Conservation (phyloP, 2,797 vertebrate genomes). For the Spinibarbus caldwelli region DNA sequence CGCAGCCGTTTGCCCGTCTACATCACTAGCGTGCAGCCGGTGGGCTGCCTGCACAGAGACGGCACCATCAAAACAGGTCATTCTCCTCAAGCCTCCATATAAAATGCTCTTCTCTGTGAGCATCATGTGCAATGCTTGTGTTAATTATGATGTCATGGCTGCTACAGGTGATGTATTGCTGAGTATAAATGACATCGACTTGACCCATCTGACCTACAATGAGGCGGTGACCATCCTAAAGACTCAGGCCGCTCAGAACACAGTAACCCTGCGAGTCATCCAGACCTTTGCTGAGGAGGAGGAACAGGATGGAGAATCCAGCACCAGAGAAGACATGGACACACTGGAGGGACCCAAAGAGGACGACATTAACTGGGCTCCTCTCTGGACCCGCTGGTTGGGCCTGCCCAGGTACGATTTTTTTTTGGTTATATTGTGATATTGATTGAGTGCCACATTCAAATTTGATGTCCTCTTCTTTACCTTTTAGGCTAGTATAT, state of each 20-base stretch:
- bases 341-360: slow-evolving; percentile 76
- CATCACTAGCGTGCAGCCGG: slow-evolving; percentile 92
- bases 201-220: slow-evolving; percentile 88
- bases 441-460: not conserved
- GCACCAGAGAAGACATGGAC: slow-evolving; percentile 73
- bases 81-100: not conserved
- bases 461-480: not conserved
- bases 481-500: not conserved
- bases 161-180: slow-evolving; percentile 86
- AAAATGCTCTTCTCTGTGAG: not conserved
- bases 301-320: slow-evolving; percentile 71
- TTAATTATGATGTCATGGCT: slow-evolving; percentile 19
- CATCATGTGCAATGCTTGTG: not conserved
- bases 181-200: slow-evolving; percentile 89
- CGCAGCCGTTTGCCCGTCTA: slow-evolving; percentile 89
- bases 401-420: slow-evolving; percentile 81
- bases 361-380: slow-evolving; percentile 83
- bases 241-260: slow-evolving; percentile 85
- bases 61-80: slow-evolving; percentile 90
- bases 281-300: slow-evolving; percentile 79
- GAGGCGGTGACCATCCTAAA: slow-evolving; percentile 91
- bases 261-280: slow-evolving; percentile 83
- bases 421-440: not conserved
- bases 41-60: slow-evolving; percentile 90
- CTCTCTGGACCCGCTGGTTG: slow-evolving; percentile 90